Evolutionary conservation across 2,888 invertebrate species (phyloP).

Genomic region (Steinernema hermaphroditum): DNA sequence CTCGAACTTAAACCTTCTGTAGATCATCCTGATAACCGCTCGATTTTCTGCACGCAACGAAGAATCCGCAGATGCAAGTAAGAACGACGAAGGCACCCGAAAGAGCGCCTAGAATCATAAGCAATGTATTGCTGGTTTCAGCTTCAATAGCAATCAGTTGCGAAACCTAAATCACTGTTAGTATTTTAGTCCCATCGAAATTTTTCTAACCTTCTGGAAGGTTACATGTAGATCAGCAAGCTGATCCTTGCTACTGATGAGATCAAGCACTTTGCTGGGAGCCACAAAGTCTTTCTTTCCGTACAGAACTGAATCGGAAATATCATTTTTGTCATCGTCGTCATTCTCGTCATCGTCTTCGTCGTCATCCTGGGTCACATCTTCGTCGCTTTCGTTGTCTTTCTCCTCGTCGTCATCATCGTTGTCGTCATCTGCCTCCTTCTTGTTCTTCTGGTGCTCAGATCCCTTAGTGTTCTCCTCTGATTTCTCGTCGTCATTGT

Average conservation of each 20-base stretch:
- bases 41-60: conserved; percentile 34
- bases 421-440: background rate
- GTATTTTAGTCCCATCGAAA: background rate
- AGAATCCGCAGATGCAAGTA: conserved; percentile 37
- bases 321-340: conserved; percentile 52
- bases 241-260: background rate
- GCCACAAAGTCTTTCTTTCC: background rate
- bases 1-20: conserved; percentile 21
- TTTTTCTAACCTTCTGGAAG: background rate
- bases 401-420: background rate
- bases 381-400: background rate
- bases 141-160: conserved; percentile 53
- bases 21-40: conserved; percentile 32
- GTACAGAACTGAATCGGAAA: conserved; percentile 20
- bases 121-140: conserved; percentile 52
- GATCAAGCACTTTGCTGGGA: background rate
- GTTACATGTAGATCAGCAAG: background rate
- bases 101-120: conserved; percentile 48
- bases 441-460: background rate
- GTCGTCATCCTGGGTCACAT: background rate
- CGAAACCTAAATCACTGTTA: conserved; percentile 51
- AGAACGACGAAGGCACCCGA: conserved; percentile 33
- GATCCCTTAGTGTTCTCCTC: conserved; percentile 32
- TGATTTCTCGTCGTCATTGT: background rate
- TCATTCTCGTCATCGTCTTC: conserved; percentile 47